Conservation (phyloP, 2,113 vertebrate species). For the Platichthys stellatus region DNA sequence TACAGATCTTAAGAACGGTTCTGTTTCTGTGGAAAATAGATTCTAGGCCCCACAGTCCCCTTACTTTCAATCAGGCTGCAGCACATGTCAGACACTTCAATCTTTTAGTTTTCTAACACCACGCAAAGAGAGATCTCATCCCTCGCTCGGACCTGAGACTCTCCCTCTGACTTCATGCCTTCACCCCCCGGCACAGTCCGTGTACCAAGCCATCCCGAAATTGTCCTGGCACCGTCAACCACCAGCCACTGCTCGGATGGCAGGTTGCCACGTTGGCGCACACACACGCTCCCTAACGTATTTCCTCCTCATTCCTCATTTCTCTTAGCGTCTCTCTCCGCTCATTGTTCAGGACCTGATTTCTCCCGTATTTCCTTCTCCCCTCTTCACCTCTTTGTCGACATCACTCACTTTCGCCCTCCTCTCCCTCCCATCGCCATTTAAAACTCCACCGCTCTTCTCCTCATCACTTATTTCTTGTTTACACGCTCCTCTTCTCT, state of each 20-base stretch:
- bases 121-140: neutral
- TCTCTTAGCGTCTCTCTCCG: slow-evolving; percentile 20
- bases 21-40: neutral
- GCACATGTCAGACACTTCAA: neutral
- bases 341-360: slow-evolving; percentile 31
- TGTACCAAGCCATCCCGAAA: slow-evolving; percentile 52
- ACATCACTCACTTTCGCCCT: neutral
- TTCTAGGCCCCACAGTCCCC: too few species aligned
- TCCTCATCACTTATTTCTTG: slow-evolving; percentile 24
- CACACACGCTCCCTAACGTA: slow-evolving; percentile 27
- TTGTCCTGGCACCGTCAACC: slow-evolving; percentile 51
- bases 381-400: neutral
- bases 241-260: slow-evolving; percentile 46
- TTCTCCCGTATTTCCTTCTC: neutral
- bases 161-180: slow-evolving; percentile 18
- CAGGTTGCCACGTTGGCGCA: slow-evolving; percentile 36
- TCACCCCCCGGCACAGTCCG: slow-evolving; percentile 31
- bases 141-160: slow-evolving; percentile 9
- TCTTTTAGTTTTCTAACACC: neutral
- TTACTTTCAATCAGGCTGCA: too few species aligned
- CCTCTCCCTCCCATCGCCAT: neutral
- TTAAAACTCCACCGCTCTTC: slow-evolving; percentile 2
- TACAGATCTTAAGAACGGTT: neutral
- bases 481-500: slow-evolving; percentile 7
- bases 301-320: slow-evolving; percentile 23